Evolutionary conservation across 1,140 invertebrate genomes (phyloP), one percentile per base, ranked within the genome.

Genomic region (Caenorhabditis latens): DNA sequence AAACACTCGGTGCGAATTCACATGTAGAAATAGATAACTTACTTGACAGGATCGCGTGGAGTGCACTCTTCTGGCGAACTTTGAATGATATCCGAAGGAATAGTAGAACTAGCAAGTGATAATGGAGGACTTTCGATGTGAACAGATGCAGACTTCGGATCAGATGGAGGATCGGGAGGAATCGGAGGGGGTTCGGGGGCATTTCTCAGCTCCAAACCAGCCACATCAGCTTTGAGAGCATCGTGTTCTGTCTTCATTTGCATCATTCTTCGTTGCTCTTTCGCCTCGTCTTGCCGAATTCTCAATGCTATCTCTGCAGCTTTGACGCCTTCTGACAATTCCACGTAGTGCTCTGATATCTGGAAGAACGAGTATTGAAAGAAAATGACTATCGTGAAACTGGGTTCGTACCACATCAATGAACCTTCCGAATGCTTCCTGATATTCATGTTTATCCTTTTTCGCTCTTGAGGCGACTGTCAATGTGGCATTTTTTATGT

Each of bases 211-310:
- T 79, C 71, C 71, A 79, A 11, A 13, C 40, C 71, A 50, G 71
- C 71, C 7, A 79, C 71, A 14, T 79, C 71, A 13, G 71, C 71
- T 79, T 79, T 79, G 46, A 79, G n/a, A n/a, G 71, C 71, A 79
- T 79, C 71, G 71, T 79, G 71, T 11, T 79, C 71, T 13, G 14
- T 46, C 53, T 79, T 79, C 71, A 79, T 79, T 50, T 79, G 71
- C 71, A 79, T 79, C 71, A 79, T 2, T 21, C 71, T 16, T 19
- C 71, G 71, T n/a, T 79, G 14, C 19, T 79, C 71, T 50, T 79
- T 79, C 4, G 71, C 71, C 13, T 48, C 14, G 4, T 79, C 43
- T 50, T 79, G 71, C 9, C 71, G 71, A 42, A 79, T 50, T 50
- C 14, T 50, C n/a, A 79, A n/a, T 2, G 71, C 71, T 1, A 79